Base-by-base conservation (phyloP, 2,888 invertebrate species). In the Nesidiocoris tenuis region DNA sequence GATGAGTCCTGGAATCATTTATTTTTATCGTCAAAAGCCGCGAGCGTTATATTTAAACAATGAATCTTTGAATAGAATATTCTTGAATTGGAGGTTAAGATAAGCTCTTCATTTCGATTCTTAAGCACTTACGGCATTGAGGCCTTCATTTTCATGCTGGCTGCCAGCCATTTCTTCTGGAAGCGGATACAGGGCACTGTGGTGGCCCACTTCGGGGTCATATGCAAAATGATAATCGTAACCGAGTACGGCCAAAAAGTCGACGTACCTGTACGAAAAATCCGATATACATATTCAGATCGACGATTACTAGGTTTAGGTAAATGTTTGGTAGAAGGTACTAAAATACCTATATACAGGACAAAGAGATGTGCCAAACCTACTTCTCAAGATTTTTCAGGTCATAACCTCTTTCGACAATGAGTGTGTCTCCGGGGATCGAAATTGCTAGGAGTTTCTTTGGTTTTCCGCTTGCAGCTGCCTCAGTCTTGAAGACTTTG, bases 171-270 rank as follows among this genome's bases (percentile, higher is more conserved):
- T 90, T 81, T 93, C 94, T 56, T 82, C 82, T 81, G 93, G 93
- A 2, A 93, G 83, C 0, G 94, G 88, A 83, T 89, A 93, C 7
- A 96, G 86, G 0, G 96, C 94, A 0, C 95, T 90, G 84, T 96
- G 96, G 83, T 96, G 96, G 84, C 95, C 94, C 2, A 93, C 94
- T 0, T 93, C 90, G 0, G 95, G 94, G 82, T 96, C 95, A 83
- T 91, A 94, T 0, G 95, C 93, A 0, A 94, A 94, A 84, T 96
- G 95, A 83, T 95, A 96, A 84, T 96, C 96, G 84, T 96, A 96
- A 1, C 94, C 91, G 25, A 96, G 85, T 78, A 96, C 87, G 85
- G 96, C 96, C 87, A 96, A 91, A 89, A 96, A 96, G 85, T 96
- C 96, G 80, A 95, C 85, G 83, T 95, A 90, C 81, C 91, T 91